These are phyloP conservation scores for Drosophila novamexicana DNA, from an alignment of 1,140 invertebrate species.

Conservation along the genomic window DNA sequence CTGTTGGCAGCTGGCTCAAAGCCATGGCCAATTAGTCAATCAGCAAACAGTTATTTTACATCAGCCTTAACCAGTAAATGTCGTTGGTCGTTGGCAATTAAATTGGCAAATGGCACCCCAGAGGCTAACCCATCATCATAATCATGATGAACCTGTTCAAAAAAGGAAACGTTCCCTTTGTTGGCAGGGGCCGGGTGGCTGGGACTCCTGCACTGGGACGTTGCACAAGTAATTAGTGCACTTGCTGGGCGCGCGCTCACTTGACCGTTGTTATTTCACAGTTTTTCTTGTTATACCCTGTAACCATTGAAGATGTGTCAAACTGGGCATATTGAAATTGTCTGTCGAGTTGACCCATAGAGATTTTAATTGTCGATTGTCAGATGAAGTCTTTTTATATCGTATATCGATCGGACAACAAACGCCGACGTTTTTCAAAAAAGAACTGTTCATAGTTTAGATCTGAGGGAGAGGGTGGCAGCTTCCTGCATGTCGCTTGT, in stretches of 20 bases:
- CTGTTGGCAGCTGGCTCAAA: not conserved
- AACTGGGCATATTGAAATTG: not conserved
- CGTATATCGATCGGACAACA: too few species aligned
- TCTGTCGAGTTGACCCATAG: not conserved
- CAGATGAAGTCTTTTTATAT: too few species aligned
- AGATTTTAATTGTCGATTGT: not conserved
- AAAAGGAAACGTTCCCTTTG: not conserved
- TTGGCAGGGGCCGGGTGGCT: not conserved
- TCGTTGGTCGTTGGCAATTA: constrained; percentile 30
- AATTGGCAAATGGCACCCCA: constrained; percentile 39
- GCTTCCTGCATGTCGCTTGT: too few species aligned
- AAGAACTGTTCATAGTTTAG: too few species aligned
- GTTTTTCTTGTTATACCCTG: constrained; percentile 7
- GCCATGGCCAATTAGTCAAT: constrained; percentile 72
- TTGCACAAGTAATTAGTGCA: constrained; percentile 72
- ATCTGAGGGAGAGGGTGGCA: too few species aligned
- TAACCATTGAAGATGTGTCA: not conserved
- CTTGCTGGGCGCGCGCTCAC: constrained; percentile 52
- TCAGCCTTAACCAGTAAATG: constrained; percentile 26
- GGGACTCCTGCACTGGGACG: constrained; percentile 22
- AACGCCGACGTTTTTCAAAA: too few species aligned
- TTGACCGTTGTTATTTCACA: constrained; percentile 65
- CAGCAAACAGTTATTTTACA: constrained; percentile 52
- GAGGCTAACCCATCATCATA: constrained; percentile 37
- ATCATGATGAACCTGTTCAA: constrained; percentile 14